Evolutionary conservation across 1,140 invertebrate genomes (phyloP), one percentile per base, ranked within the genome.

Genomic region (Orius laevigatus): DNA sequence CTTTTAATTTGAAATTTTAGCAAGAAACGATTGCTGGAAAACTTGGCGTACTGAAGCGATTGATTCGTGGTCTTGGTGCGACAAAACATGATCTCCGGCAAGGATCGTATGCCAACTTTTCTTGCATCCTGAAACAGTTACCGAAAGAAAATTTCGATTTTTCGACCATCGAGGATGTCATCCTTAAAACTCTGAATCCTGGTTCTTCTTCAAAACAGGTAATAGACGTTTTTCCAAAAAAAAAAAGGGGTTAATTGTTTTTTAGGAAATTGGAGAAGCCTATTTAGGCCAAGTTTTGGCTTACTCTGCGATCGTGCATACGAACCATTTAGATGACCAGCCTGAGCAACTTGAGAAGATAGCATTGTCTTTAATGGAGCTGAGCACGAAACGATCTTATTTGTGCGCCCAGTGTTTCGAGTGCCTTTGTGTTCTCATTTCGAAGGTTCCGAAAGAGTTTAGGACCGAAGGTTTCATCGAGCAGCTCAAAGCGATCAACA

Each of bases 211-310:
- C 25, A 3, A 25, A 25, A 25, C 25, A 25, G 25, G 8, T 48
- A 42, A 16, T 16, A 35, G 33, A 14, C 25, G 41, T 52, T 60
- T 62, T 64, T 66, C 70, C 72, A 4, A 66, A 65, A 63, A 87
- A 82, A 4, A 77, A 69, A 42, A 70, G n/a, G n/a, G n/a, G 60
- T 51, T 64, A 69, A 57, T 77, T 86, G 5, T 81, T 71, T 40
- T 74, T 65, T 59, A 88, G 81, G 5, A 95, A 63, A 25, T 25
- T 25, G 43, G 19, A 2, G 43, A 45, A 45, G 19, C 20, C 2
- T 32, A 45, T 31, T 10, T 45, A 32, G 43, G 43, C 2, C 43
- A 45, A 33, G 11, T 45, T n/a, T 12, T 45, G 18, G 43, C 43
- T 12, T 45, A 45, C n/a, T 31, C 20, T 9, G 43, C 43, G 3